Base-by-base conservation (phyloP, 2,888 invertebrate species). In the Stenotaenia linearis region DNA sequence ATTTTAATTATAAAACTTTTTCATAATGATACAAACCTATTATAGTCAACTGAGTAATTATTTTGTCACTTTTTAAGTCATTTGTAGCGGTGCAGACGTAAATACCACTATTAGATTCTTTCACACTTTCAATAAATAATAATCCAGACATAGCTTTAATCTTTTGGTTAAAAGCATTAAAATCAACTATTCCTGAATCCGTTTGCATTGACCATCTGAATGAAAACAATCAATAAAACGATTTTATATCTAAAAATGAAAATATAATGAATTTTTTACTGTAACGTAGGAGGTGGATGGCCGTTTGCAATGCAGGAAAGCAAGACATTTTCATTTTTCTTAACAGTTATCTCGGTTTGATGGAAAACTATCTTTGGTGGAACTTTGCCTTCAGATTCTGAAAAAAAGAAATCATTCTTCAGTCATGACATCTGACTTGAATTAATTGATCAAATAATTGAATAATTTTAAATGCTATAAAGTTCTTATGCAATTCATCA, bases 311-410 rank as follows among this genome's bases (percentile, higher is more conserved):
- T 28, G 28, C 61, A 61, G 25, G 61, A 25, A 23, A 61, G 25
- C 61, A 61, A 12, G 12, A 28, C 61, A 23, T 28, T 61, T 23
- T 25, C 61, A 25, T 61, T 23, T 25, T 61, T 23, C 23, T 28
- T 7, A 25, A 61, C 61, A 1, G 61, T 28, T 6, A 61, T 25
- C 3, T 61, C 61, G 23, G 45, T 12, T 6, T 21, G 18, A 21
- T 40, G 35, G 21, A 37, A 40, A 77, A 45, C 45, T n/a, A 77
- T 23, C n/a, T 77, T 77, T 1, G 77, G 77, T 7, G 77, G 77
- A 21, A 77, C 77, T 7, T 77, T 77, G 6, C 77, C 77, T 23
- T 77, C 61, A 10, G 61, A 61, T 25, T 61, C 61, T 61, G n/a
- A n/a, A n/a, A n/a, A n/a, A n/a, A n/a, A n/a, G n/a, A n/a, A n/a